A percentile compares a stretch with the other conserved stretches of the same genome.
Conservation (phyloP, 2,113 vertebrate genomes). For the Proteles cristata region DNA sequence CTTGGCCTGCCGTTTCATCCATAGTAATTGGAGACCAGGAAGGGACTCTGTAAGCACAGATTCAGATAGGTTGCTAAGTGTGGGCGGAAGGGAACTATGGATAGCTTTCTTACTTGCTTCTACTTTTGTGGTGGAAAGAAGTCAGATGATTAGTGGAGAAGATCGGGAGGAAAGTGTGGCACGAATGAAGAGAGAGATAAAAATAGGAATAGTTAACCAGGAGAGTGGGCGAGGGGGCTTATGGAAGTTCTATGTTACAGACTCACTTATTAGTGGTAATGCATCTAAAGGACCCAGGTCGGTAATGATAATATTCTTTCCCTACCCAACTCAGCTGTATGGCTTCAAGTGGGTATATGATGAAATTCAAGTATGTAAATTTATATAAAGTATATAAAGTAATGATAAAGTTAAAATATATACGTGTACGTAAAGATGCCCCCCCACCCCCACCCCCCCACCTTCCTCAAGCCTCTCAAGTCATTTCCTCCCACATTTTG, state of each 20-base stretch:
- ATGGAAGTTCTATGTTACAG: neutral
- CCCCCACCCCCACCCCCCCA: no score
- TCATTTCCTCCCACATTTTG: no score
- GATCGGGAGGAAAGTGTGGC: neutral
- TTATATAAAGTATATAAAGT: no score
- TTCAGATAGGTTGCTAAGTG: no score
- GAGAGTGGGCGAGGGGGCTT: neutral
- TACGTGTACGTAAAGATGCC: neutral
- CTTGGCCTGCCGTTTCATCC: neutral
- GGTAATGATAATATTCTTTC: neutral
- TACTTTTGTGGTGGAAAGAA: neutral
- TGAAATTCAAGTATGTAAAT: no score
- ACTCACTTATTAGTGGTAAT: neutral
- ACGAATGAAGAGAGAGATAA: neutral
- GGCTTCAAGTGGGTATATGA: neutral
- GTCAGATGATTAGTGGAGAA: neutral
- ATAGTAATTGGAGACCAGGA: rapidly evolving
- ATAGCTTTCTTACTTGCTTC: neutral
- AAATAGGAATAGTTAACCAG: neutral
- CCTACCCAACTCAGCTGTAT: no score
- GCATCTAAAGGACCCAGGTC: neutral
- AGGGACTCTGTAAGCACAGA: neutral
- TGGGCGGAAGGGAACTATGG: neutral
- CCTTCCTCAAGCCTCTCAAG: neutral
- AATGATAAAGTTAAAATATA: neutral